Evolutionary conservation across 2,888 invertebrate species (phyloP), one percentile per base, ranked within the genome.

Genomic region (Himalopsyche japonica): DNA sequence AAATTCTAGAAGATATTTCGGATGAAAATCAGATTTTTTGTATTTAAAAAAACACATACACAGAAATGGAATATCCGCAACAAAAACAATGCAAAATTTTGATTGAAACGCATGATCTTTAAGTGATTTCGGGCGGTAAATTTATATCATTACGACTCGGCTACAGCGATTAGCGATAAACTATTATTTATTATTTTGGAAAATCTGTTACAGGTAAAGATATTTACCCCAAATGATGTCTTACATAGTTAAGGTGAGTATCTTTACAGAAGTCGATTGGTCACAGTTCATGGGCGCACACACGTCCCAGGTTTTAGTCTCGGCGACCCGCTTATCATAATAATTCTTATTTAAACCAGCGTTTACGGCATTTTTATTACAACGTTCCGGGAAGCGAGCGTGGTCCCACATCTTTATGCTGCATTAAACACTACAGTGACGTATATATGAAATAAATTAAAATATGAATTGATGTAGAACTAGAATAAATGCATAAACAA

Each of bases 341-440:
- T 70, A 85, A 86, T 85, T 86, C 86, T 86, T 85, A 85, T 86
- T 86, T 86, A 85, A 85, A 85, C 81, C 79, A 76, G 24, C 85
- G 57, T 86, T 86, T 86, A 86, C 84, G 85, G 83, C 85, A 85
- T 86, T 86, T 87, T 86, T 86, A 86, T 87, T 85, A 84, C 78
- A 79, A 76, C 81, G 83, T 86, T 86, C 85, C 85, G 82, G 84
- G 87, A 87, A 85, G 82, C 34, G 87, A 87, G 83, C 87, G 87
- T 87, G 87, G 85, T 78, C 80, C 82, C 87, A 85, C 87, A 86
- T 82, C 81, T 81, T 83, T 78, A 85, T 76, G 86, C 84, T 85
- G 85, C 81, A 86, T 87, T 87, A 87, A 79, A 30, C 48, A 79
- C 70, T 78, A 20, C n/a, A 76, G 76, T 43, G 79, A 32, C 81